Evolutionary conservation across 2,797 vertebrate species (phyloP).

Genomic region (Falco berigora): DNA sequence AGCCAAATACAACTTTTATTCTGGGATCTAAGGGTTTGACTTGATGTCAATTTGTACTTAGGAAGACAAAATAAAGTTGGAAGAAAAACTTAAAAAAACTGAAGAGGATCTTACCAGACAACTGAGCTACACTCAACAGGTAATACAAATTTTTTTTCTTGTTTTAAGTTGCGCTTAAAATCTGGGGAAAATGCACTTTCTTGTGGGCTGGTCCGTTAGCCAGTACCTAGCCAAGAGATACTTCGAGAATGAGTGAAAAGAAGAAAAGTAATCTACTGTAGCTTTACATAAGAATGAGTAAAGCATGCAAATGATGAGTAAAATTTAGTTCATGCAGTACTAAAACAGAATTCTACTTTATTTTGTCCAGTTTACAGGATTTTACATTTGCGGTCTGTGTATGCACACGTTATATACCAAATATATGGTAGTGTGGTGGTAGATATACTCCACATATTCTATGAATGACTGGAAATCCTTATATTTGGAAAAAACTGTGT

Average conservation of each 20-base stretch:
- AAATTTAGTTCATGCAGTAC: neutral
- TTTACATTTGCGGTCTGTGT: neutral
- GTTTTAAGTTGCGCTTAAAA: neutral
- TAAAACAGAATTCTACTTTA: neutral
- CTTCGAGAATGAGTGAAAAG: neutral
- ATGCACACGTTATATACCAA: neutral
- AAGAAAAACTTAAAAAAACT: conserved; percentile 80
- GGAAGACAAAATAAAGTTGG: conserved; percentile 83
- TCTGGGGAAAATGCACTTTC: neutral
- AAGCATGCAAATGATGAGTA: neutral
- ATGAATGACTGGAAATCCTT: neutral
- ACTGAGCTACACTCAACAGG: conserved; percentile 86
- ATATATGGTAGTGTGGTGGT: neutral
- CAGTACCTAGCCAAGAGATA: neutral
- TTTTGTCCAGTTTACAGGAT: neutral
- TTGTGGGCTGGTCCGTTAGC: neutral
- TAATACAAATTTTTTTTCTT: conserved; percentile 36
- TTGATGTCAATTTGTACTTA: conserved; percentile 53
- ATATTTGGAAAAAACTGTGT: neutral
- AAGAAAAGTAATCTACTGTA: neutral
- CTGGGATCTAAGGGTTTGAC: neutral
- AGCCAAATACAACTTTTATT: neutral
- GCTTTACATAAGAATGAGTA: neutral
- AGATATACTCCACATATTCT: neutral
- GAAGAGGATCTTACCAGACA: conserved; percentile 86